Evolutionary conservation across 2,113 vertebrate species (phyloP), one percentile per base, ranked within the genome.

Genomic region (Nipponia nippon): DNA sequence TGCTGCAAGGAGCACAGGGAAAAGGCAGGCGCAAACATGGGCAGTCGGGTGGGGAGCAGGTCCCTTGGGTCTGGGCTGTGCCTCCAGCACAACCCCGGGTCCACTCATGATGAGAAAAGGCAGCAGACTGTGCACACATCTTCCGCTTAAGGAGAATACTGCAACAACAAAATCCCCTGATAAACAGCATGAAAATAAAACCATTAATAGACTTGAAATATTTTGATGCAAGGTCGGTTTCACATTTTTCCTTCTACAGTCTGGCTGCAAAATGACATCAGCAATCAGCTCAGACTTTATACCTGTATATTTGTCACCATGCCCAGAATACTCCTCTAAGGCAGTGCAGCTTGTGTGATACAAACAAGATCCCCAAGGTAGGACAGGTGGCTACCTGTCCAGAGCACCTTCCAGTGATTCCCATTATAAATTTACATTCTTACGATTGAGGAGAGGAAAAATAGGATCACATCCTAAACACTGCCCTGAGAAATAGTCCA

Each of bases 251-350:
- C 71, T 83, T 38, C 58, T 59, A 40, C 77, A 71, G 44, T 29
- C 36, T 73, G 83, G 46, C 80, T 93, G 38, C 79, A 63, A 93
- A 87, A 90, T 79, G 61, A 76, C 89, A 94, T 70, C 89, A 89
- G 40, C 50, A 53, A 25, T 62, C 50, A 73, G 25, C 47, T 87
- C 78, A 83, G 58, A 16, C 26, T 96, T 87, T 73, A 66, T 25
- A 66, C 73, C 66, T 50, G 62, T 4, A 38, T 13, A 8, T 76
- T 77, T 62, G 46, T 85, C 84, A 90, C 34, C n/a, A 3, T 58
- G 81, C 58, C 71, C 72, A 67, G 42, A 81, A 34, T 0, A 7
- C 36, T 82, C 16, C 34, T 55, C 38, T 32, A 5, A 22, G 62
- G 63, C 76, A 44, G 27, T 2, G 52, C 2, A 23, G 19, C 61